These are phyloP conservation scores for Scarus forsteni DNA, from an alignment of 2,797 vertebrate species.

Conservation along the genomic window DNA sequence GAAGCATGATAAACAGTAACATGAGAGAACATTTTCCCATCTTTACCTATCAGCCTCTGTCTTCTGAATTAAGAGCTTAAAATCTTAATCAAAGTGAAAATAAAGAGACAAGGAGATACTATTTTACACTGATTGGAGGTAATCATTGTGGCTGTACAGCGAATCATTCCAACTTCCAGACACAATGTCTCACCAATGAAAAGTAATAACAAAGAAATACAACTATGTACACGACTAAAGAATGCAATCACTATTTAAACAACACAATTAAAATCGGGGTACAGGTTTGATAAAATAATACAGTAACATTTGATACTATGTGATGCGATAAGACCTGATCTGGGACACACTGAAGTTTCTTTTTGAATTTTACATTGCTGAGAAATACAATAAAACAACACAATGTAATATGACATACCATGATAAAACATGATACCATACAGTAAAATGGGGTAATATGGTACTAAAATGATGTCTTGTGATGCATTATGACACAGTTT, in stretches of 20 bases:
- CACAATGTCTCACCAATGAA: not conserved
- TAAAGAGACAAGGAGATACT: not conserved
- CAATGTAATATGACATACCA: not conserved
- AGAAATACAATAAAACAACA: not conserved
- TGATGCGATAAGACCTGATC: too few relatives aligned
- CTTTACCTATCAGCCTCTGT: not conserved
- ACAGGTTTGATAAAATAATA: too few relatives aligned
- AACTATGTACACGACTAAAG: not conserved
- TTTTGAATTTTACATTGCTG: too few relatives aligned
- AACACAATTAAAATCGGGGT: too few relatives aligned
- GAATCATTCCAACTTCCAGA: not conserved
- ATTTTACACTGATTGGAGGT: not conserved
- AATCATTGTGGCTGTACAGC: not conserved
- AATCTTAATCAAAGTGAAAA: not conserved
- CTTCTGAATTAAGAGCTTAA: not conserved
- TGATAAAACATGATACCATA: not conserved
- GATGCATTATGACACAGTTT: not conserved
- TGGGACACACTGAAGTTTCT: too few relatives aligned
- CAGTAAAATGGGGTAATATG: not conserved
- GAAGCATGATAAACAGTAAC: not conserved
- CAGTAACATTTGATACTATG: too few relatives aligned
- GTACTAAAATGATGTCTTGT: not conserved
- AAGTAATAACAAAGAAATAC: not conserved
- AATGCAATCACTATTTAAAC: too few relatives aligned
- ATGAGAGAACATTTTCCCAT: not conserved